Evolutionary conservation across 1,140 invertebrate genomes (phyloP), one percentile per base, ranked within the genome.

Genomic region (Bursaphelenchus mucronatus): DNA sequence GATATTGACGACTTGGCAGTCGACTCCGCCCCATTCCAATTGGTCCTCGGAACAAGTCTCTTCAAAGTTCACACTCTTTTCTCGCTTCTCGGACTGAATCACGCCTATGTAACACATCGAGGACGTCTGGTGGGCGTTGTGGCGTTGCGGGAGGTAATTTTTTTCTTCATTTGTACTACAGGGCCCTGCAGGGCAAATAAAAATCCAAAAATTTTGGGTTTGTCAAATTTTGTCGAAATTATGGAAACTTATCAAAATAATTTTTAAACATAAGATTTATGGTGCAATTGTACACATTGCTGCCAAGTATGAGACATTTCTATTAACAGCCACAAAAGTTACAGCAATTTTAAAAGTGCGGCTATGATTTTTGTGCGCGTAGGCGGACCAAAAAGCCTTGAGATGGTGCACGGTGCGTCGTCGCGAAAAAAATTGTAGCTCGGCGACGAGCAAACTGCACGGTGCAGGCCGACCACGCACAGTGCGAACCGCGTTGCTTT

Each of bases 11-110:
- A 30, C 30, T 91, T 90, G 76, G 90, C 92, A 74, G 93, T 97
- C 66, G 94, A 97, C 83, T 91, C 94, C 2, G 92, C 94, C 15
- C 94, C 94, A n/a, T 97, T 97, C 83, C 94, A 98, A 81, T 85
- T 97, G 0, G 94, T 97, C 1, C 92, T 94, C 78, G 88, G 90
- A 75, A 97, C 94, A 0, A 94, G 92, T 0, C 84, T 98, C 41
- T 87, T 96, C 70, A 97, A 97, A 86, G 86, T 30, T 2, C 94
- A 98, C 84, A 96, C 94, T 8, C 83, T 97, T 8, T 98, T 98
- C 83, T 95, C 92, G 5, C 90, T 97, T 86, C 87, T 98, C 51
- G 92, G 93, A 39, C 89, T 97, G 5, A 94, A 92, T 84, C 90
- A 94, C 77, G 93, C 94, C 1, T 98, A 97, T 83, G 95, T 98